Conservation (phyloP, 2,797 vertebrate genomes). For the Betta splendens region DNA sequence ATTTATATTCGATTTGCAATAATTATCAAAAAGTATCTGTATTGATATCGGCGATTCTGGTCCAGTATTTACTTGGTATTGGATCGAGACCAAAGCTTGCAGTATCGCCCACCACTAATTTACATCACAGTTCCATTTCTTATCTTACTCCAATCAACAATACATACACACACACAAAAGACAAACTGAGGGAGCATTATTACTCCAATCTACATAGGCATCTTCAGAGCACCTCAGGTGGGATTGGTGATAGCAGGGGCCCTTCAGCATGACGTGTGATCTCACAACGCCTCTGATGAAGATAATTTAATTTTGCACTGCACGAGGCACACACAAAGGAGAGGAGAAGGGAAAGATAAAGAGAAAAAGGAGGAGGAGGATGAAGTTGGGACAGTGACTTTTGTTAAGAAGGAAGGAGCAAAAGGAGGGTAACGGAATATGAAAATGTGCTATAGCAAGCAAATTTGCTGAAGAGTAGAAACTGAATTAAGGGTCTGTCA, state of each 20-base stretch:
- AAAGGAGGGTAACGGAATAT: background rate
- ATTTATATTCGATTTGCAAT: too few relatives aligned
- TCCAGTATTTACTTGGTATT: too few relatives aligned
- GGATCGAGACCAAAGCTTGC: too few relatives aligned
- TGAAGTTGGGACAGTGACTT: too few relatives aligned
- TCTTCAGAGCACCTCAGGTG: conserved; percentile 69
- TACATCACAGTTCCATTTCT: too few relatives aligned
- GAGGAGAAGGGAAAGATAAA: conserved; percentile 10
- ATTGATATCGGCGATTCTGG: too few relatives aligned
- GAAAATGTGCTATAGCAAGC: background rate
- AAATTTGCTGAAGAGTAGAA: background rate
- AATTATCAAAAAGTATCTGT: too few relatives aligned
- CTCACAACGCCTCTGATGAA: conserved; percentile 79
- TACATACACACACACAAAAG: conserved; percentile 41
- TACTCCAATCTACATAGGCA: conserved; percentile 77
- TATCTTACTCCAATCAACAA: conserved; percentile 2
- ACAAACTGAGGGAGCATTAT: conserved; percentile 71
- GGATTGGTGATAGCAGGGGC: conserved; percentile 29
- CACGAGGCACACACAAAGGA: conserved; percentile 28
- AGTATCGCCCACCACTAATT: too few relatives aligned
- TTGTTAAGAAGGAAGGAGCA: background rate
- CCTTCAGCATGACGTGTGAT: conserved; percentile 70
- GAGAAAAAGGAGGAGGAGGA: background rate
- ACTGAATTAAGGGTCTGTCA: too few relatives aligned
- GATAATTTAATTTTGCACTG: conserved; percentile 72